Conservation (phyloP, 92 coral and sea anemone genomes). For the Phenganax subtilis region DNA sequence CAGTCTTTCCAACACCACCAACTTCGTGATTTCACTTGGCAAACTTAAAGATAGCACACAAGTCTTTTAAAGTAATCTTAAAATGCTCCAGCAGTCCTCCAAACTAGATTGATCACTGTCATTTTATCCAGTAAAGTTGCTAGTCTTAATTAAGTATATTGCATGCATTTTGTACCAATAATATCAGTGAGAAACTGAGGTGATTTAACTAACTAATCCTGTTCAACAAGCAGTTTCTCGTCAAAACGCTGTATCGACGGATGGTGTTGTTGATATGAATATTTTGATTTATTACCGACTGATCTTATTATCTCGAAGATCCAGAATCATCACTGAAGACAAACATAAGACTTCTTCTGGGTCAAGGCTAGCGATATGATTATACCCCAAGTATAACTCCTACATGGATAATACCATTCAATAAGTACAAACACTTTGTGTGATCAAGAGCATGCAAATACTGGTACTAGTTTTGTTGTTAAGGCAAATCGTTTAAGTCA, state of each 20-base stretch:
- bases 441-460: not conserved
- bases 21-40: conserved; percentile 75
- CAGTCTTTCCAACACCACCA: conserved; percentile 65
- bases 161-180: too few relatives aligned
- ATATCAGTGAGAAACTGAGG: too few relatives aligned
- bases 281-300: conserved; percentile 47
- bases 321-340: conserved; percentile 65
- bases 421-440: not conserved
- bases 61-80: not conserved
- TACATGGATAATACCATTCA: conserved; percentile 3
- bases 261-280: not conserved
- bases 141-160: too few relatives aligned
- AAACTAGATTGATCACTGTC: too few relatives aligned
- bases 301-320: conserved; percentile 77
- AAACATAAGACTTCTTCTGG: conserved; percentile 53
- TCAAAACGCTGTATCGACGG: not conserved
- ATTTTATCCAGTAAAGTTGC: too few relatives aligned
- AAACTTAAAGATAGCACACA: conserved; percentile 43
- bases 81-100: too few relatives aligned
- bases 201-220: too few relatives aligned
- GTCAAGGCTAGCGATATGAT: conserved; percentile 54
- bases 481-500: too few relatives aligned
- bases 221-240: not conserved
- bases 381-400: conserved; percentile 89
- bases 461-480: not conserved